phyloP scores from a whole-genome alignment of 1,140 invertebrate genomes.

The Solenopsis fugax region DNA sequence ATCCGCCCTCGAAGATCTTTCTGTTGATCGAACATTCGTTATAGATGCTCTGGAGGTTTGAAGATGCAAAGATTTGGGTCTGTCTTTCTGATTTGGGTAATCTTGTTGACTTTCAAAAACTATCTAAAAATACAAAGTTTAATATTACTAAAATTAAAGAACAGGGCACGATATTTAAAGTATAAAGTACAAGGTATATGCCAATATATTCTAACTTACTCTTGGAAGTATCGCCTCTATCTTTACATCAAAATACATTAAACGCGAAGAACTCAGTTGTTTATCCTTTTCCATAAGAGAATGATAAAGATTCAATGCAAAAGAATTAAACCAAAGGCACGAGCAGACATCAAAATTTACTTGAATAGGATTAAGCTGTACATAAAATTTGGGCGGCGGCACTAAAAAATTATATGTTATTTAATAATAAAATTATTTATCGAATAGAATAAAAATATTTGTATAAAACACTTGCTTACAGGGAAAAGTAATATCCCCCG shows the following conservation, averaged over 20 bases:
- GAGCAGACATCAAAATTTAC: constrained; percentile 94
- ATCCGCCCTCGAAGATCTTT: constrained; percentile 90
- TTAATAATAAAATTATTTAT: constrained; percentile 49
- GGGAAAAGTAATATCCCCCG: constrained; percentile 96
- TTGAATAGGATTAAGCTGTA: constrained; percentile 95
- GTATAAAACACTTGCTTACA: constrained; percentile 88
- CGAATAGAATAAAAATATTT: constrained; percentile 53
- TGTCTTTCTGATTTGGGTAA: constrained; percentile 91
- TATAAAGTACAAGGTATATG: not conserved
- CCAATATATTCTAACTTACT: constrained; percentile 86
- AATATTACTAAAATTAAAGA: not conserved
- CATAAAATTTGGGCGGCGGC: constrained; percentile 96
- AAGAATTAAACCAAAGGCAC: constrained; percentile 97
- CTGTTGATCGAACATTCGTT: constrained; percentile 92
- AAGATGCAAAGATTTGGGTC: constrained; percentile 93
- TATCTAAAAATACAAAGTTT: constrained; percentile 86
- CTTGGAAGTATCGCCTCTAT: constrained; percentile 96
- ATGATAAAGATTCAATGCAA: constrained; percentile 94
- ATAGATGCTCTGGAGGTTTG: constrained; percentile 93
- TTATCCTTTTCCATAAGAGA: constrained; percentile 88
- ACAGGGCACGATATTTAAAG: not conserved
- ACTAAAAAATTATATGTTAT: constrained; percentile 87
- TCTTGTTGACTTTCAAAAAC: constrained; percentile 91
- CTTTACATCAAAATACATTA: constrained; percentile 94
- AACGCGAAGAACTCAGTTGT: constrained; percentile 83